phyloP scores from a whole-genome alignment of 2,113 vertebrate genomes.

The Gopherus evgoodei region DNA sequence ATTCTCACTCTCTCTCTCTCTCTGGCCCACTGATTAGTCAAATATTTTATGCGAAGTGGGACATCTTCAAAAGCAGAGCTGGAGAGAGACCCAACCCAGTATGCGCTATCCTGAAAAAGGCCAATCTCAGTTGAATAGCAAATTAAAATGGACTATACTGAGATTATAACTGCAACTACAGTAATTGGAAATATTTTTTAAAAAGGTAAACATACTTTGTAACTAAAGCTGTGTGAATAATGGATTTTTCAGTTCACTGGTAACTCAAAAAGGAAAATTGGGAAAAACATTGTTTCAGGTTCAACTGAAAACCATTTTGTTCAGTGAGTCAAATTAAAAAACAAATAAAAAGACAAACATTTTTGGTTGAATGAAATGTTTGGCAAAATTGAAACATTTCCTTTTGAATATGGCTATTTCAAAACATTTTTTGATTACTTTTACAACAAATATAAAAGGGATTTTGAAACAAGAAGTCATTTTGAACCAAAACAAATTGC shows the following conservation, averaged over 20 bases:
- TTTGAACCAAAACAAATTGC: neutral
- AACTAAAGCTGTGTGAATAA: neutral
- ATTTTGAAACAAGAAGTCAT: neutral
- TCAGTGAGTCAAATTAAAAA: neutral
- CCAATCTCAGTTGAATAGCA: fast-evolving
- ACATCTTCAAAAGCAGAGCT: neutral
- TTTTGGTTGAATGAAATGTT: no score
- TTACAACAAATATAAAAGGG: neutral
- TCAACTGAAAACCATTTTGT: neutral
- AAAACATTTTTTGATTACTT: neutral
- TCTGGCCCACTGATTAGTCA: neutral
- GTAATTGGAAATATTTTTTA: neutral
- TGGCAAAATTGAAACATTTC: neutral
- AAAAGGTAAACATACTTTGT: neutral
- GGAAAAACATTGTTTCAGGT: neutral
- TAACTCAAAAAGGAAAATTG: neutral
- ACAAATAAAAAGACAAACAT: no score
- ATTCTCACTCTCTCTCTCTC: neutral
- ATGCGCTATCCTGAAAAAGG: neutral
- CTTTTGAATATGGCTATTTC: neutral
- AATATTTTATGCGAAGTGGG: neutral
- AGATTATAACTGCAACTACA: neutral
- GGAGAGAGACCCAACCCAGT: neutral
- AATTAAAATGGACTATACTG: neutral
- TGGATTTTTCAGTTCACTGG: neutral